Evolutionary conservation across 2,888 invertebrate species (phyloP).

Genomic region (Brenthis ino): DNA sequence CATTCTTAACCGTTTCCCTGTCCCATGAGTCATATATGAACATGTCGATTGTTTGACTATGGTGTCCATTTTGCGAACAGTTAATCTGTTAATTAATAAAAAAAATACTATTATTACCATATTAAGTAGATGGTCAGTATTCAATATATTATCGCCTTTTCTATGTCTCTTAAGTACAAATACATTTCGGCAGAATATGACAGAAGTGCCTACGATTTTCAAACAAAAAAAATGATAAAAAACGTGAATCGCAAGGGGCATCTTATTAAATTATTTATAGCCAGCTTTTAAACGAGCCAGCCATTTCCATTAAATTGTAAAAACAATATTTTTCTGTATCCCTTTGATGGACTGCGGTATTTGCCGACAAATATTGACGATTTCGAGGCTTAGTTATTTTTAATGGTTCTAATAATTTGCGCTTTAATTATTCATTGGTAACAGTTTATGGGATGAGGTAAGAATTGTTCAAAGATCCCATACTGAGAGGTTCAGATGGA

Average conservation of each 20-base stretch:
- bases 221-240: neutral
- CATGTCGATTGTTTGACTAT: too few species aligned
- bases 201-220: neutral
- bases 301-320: slow-evolving; percentile 6
- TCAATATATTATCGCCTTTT: too few species aligned
- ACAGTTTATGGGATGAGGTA: slow-evolving; percentile 10
- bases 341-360: slow-evolving; percentile 9
- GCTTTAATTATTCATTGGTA: slow-evolving; percentile 19
- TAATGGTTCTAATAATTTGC: slow-evolving; percentile 33
- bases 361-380: slow-evolving; percentile 4
- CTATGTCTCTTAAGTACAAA: too few species aligned
- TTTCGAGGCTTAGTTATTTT: slow-evolving; percentile 29
- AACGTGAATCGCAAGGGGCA: neutral
- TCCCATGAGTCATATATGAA: too few species aligned
- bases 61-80: too few species aligned
- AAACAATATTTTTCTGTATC: slow-evolving; percentile 15
- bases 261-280: slow-evolving; percentile 31
- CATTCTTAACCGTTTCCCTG: too few species aligned
- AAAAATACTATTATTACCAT: too few species aligned
- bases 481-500: too few species aligned
- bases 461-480: too few species aligned
- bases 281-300: neutral
- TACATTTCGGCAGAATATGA: neutral
- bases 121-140: too few species aligned
- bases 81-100: too few species aligned